These are phyloP conservation scores for Bujurquina vittata DNA, from an alignment of 2,113 vertebrate genomes.

Conservation along the genomic window DNA sequence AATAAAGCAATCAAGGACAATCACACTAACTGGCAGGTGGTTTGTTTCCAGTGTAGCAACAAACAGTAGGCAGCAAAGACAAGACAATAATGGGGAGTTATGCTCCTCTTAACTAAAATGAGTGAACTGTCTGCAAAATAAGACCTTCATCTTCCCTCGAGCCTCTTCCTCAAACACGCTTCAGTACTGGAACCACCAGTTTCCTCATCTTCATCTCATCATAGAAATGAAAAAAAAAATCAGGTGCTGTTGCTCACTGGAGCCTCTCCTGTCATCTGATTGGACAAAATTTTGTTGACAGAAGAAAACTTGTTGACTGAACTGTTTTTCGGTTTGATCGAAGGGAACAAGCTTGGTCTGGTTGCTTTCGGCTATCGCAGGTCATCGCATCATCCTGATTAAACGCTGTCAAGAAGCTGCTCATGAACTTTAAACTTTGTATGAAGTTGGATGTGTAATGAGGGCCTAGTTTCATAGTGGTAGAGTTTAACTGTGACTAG, in stretches of 20 bases:
- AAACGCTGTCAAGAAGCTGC: too few species aligned
- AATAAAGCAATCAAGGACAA: neutral
- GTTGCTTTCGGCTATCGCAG: too few species aligned
- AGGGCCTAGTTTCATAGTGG: neutral
- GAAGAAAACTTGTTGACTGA: neutral
- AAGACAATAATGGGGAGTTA: neutral
- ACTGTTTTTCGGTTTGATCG: too few species aligned
- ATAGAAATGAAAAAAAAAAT: too few species aligned
- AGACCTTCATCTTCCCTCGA: neutral
- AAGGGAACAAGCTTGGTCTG: too few species aligned
- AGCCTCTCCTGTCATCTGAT: neutral
- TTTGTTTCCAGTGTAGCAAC: neutral
- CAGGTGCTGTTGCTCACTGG: neutral
- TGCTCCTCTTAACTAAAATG: neutral
- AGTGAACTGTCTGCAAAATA: neutral
- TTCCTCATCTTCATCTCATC: too few species aligned
- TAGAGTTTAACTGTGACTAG: accelerated
- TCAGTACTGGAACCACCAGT: too few species aligned
- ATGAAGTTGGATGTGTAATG: neutral
- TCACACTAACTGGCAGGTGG: neutral
- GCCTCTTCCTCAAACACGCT: neutral
- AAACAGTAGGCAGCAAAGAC: neutral
- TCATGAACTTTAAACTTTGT: too few species aligned
- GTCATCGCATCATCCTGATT: too few species aligned
- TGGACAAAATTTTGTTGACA: accelerated